Evolutionary conservation across 2,888 invertebrate genomes (phyloP).

Genomic region (Apamea monoglypha): DNA sequence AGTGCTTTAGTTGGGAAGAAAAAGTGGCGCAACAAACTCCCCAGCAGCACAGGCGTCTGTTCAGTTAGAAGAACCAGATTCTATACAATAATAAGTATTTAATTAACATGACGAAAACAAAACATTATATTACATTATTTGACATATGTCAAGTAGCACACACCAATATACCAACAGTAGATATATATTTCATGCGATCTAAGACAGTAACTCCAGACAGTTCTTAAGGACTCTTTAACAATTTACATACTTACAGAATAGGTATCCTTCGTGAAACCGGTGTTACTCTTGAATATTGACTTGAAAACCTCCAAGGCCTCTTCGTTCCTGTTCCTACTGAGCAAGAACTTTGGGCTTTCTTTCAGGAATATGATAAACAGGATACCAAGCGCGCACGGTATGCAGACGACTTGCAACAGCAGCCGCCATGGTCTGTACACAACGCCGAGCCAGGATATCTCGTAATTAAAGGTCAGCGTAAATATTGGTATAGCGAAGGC

Average conservation of each 20-base stretch:
- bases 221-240: neutral
- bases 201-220: neutral
- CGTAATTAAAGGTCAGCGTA: constrained; percentile 77
- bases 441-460: constrained; percentile 83
- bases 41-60: neutral
- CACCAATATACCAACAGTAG: too few species aligned
- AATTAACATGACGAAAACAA: neutral
- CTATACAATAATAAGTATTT: neutral
- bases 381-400: constrained; percentile 91
- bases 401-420: constrained; percentile 91
- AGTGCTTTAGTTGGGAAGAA: neutral
- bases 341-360: constrained; percentile 94
- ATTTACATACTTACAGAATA: constrained; percentile 73
- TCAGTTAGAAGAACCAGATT: neutral
- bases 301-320: constrained; percentile 87
- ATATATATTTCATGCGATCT: neutral
- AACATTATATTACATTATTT: too few species aligned
- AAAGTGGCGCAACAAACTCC: neutral
- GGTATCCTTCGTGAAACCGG: constrained; percentile 63
- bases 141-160: too few species aligned
- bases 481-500: constrained; percentile 81
- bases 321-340: constrained; percentile 90
- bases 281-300: constrained; percentile 75
- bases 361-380: constrained; percentile 89
- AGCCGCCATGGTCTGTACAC: constrained; percentile 93